phyloP scores from a whole-genome alignment of 2,797 vertebrate genomes.

The Tangara arthus region DNA sequence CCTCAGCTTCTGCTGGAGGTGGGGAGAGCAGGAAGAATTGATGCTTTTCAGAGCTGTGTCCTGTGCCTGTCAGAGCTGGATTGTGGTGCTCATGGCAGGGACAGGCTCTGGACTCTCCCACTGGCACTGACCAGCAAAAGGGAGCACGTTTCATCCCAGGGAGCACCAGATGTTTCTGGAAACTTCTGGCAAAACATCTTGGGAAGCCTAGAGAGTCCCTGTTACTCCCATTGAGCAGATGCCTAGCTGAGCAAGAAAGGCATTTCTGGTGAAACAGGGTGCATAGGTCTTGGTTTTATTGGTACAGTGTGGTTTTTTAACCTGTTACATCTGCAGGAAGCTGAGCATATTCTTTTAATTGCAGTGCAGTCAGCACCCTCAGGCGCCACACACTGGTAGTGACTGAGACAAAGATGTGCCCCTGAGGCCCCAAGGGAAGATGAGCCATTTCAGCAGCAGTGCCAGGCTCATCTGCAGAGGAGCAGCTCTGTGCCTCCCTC shows the following conservation, averaged over 20 bases:
- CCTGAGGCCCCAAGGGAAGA: slow-evolving; percentile 20
- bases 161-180: background rate
- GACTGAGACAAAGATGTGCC: slow-evolving; percentile 9
- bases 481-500: background rate
- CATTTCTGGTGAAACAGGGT: background rate
- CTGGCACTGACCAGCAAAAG: background rate
- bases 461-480: background rate
- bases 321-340: slow-evolving; percentile 37
- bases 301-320: background rate
- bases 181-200: background rate
- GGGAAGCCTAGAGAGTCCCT: background rate
- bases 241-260: background rate
- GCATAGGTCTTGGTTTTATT: background rate
- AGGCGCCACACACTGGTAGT: background rate
- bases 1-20: background rate
- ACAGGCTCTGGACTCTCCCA: background rate
- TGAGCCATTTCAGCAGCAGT: slow-evolving; percentile 46
- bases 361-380: background rate
- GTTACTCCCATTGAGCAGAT: background rate
- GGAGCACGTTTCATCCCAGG: background rate
- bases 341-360: slow-evolving; percentile 6
- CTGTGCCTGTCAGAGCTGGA: background rate
- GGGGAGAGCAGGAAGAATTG: background rate
- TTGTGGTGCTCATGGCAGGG: accelerated
- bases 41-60: background rate